A percentile compares a stretch with the other conserved stretches of the same genome.
These are phyloP conservation scores for Pachydiplax longipennis DNA, from an alignment of 2,888 invertebrate genomes.

Conservation along the genomic window DNA sequence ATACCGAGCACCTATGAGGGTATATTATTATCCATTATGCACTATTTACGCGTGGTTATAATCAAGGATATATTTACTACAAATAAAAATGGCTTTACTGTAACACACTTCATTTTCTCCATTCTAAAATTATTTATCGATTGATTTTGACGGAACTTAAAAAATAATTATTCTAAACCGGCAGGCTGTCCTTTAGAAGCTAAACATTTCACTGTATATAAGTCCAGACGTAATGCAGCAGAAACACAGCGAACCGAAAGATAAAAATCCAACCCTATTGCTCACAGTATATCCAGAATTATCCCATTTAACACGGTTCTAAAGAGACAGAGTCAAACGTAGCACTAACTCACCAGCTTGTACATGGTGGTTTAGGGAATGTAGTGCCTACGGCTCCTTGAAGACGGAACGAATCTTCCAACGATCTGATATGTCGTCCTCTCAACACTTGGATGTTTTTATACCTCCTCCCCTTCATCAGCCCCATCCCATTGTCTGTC, in stretches of 20 bases:
- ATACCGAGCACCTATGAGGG: no score
- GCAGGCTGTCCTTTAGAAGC: no score
- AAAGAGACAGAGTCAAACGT: neutral
- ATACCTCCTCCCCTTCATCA: neutral
- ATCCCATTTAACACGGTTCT: neutral
- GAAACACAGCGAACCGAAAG: neutral
- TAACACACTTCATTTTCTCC: no score
- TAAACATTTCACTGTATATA: no score
- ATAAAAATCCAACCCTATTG: neutral
- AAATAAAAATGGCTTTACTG: no score
- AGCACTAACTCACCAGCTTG: slow-evolving; percentile 51
- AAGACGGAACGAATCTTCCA: neutral
- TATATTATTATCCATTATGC: no score
- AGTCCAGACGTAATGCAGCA: neutral
- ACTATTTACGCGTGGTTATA: no score
- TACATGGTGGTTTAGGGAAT: slow-evolving; percentile 49
- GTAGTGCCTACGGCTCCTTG: slow-evolving; percentile 47
- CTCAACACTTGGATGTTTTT: neutral
- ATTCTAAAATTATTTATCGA: no score
- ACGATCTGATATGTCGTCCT: slow-evolving; percentile 13
- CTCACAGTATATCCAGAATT: neutral
- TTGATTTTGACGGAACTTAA: no score
- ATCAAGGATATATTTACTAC: no score
- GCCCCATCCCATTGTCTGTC: neutral
- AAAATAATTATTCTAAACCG: no score